Evolutionary conservation across 2,797 vertebrate genomes (phyloP), one percentile per base, ranked within the genome.

Genomic region (Anomalospiza imberbis): DNA sequence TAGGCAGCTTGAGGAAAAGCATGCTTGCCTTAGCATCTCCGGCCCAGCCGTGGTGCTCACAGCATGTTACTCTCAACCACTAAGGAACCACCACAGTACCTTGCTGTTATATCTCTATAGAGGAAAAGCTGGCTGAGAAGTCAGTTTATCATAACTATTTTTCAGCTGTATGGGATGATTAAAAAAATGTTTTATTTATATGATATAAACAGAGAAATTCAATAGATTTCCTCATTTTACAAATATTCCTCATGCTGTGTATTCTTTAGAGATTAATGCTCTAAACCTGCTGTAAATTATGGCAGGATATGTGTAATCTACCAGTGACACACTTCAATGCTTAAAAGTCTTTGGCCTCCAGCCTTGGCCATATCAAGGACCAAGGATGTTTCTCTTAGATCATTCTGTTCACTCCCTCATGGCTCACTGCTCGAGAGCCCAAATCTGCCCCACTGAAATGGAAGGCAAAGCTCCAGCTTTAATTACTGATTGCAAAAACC

Each of bases 51-150:
- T 13, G 8, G 17, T 34, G 51, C 25, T 77, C 26, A 48, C 6
- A 66, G 17, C 11, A 13, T 0, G 1, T 63, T 0, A 1, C 51
- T 75, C 22, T 55, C 4, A 3, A 77, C 47, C 1, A 1, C 21
- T 48, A 68, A 89, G 58, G 38, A 88, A 16, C 17, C 38, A 57
- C 19, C 6, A 1, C 5, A 19, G n/a, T 44, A 53, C 21, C 9
- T 44, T 26, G 13, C 21, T 65, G 3, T 45, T 57, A 3, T 18
- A 15, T 14, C 17, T 65, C 29, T 20, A 7, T 2, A 66, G 34
- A 57, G 68, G 7, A 86, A 80, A 51, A 26, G 9, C 54, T 77
- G 38, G 7, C 40, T 89, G 57, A 71, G 34, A 85, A 67, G 19
- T 42, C 75, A 22, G 42, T 71, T 77, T 63, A 51, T 65, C 34